phyloP scores from a whole-genome alignment of 2,797 vertebrate species.

The Pseudochirops corinnae region DNA sequence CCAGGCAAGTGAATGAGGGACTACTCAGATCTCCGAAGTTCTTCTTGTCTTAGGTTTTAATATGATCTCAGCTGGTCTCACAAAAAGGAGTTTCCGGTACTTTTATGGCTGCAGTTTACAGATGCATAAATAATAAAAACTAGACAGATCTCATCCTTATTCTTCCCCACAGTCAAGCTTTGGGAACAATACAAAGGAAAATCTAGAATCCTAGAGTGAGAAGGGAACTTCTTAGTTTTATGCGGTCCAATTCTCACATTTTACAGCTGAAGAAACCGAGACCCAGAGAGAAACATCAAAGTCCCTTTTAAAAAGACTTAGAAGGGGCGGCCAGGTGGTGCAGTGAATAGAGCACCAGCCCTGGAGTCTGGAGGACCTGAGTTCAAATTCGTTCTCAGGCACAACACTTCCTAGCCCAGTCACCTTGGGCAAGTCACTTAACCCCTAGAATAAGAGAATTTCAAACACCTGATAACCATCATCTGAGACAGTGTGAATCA shows the following conservation, averaged over 20 bases:
- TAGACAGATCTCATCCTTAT: neutral
- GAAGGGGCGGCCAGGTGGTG: neutral
- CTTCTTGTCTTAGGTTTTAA: neutral
- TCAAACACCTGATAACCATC: neutral
- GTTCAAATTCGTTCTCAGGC: too few relatives aligned
- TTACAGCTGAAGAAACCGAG: neutral
- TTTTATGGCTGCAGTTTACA: neutral
- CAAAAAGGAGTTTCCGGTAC: neutral
- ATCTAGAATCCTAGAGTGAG: neutral
- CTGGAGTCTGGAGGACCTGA: too few relatives aligned
- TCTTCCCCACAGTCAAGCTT: neutral
- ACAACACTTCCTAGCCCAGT: too few relatives aligned
- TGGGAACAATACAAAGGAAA: neutral
- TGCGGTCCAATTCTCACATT: neutral
- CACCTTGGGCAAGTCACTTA: too few relatives aligned
- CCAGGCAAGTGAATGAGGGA: neutral
- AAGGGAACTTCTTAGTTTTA: neutral
- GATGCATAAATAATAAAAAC: neutral
- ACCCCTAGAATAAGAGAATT: neutral
- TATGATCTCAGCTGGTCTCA: neutral
- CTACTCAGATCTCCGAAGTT: neutral
- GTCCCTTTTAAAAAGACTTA: neutral
- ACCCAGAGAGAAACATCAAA: neutral
- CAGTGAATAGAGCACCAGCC: too few relatives aligned
- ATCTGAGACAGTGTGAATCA: neutral